A percentile compares a stretch with the other conserved stretches of the same genome.
Evolutionary conservation across 2,797 vertebrate genomes (phyloP).

Genomic region (Enteromius paludinosus): DNA sequence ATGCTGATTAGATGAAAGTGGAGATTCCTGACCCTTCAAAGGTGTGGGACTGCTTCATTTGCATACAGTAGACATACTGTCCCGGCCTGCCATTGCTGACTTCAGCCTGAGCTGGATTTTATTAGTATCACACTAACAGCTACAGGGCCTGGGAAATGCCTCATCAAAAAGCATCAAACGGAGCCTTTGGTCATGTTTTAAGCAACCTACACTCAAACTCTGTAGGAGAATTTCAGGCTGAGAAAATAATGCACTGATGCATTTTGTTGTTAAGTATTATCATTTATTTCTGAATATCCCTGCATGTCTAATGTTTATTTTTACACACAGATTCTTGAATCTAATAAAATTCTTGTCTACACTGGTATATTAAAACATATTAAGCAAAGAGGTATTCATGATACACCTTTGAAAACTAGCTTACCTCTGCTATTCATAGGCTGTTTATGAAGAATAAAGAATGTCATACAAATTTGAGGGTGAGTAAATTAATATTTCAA

Average conservation of each 20-base stretch:
- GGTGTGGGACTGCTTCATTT: constrained; percentile 73
- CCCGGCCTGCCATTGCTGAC: constrained; percentile 45
- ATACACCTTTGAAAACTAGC: neutral
- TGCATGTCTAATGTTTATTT: neutral
- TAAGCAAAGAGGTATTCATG: neutral
- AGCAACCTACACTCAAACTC: neutral
- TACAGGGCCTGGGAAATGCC: constrained; percentile 21
- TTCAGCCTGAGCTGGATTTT: constrained; percentile 55
- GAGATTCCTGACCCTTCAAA: constrained; percentile 79
- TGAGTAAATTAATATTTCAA: neutral
- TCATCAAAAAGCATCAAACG: constrained; percentile 44
- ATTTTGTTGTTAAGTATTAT: neutral
- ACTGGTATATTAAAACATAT: neutral
- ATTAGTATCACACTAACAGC: constrained; percentile 51
- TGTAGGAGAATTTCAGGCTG: neutral
- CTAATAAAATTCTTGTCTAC: neutral
- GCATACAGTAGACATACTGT: constrained; percentile 73
- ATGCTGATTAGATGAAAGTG: constrained; percentile 84
- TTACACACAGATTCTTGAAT: neutral
- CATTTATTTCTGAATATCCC: neutral
- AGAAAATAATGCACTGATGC: neutral
- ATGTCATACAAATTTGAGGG: neutral
- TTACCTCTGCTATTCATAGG: neutral
- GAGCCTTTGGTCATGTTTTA: constrained; percentile 13
- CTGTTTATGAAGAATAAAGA: neutral